A percentile compares a stretch with the other conserved stretches of the same genome.
These are phyloP conservation scores for Polydrusus pterygomalis DNA, from an alignment of 2,888 invertebrate species.

Conservation along the genomic window DNA sequence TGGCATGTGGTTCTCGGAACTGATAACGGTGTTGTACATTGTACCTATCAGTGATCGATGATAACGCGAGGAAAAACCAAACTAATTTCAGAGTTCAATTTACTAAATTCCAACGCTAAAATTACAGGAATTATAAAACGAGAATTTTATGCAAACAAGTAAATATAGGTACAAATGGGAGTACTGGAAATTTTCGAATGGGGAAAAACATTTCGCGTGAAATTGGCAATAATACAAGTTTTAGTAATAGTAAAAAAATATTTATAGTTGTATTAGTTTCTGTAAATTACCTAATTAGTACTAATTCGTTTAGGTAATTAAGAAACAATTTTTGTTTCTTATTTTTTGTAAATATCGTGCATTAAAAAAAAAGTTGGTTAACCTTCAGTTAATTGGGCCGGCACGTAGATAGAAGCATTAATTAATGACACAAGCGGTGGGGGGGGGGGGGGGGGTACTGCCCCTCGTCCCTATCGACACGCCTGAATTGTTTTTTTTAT, in stretches of 20 bases:
- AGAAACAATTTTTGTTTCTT: too few species aligned
- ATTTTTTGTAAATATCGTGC: too few species aligned
- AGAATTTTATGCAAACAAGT: conserved; percentile 2
- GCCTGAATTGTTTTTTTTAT: too few species aligned
- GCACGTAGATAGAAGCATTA: too few species aligned
- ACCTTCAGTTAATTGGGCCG: too few species aligned
- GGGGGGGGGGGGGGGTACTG: too few species aligned
- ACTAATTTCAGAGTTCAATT: background rate
- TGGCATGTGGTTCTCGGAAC: background rate
- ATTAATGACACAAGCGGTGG: too few species aligned
- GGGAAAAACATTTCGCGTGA: background rate
- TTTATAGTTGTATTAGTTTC: background rate
- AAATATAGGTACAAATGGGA: background rate
- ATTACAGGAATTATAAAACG: conserved; percentile 14
- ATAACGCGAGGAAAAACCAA: conserved; percentile 13
- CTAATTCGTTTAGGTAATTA: too few species aligned
- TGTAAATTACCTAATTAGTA: background rate
- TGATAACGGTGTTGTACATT: too few species aligned
- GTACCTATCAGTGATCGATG: background rate
- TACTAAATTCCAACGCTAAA: background rate
- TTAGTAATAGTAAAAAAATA: background rate
- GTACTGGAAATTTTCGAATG: background rate
- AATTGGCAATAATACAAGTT: background rate
- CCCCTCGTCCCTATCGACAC: too few species aligned
- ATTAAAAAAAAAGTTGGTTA: too few species aligned